Evolutionary conservation across 2,797 vertebrate species (phyloP), one percentile per base, ranked within the genome.

Genomic region (Linurgus olivaceus): DNA sequence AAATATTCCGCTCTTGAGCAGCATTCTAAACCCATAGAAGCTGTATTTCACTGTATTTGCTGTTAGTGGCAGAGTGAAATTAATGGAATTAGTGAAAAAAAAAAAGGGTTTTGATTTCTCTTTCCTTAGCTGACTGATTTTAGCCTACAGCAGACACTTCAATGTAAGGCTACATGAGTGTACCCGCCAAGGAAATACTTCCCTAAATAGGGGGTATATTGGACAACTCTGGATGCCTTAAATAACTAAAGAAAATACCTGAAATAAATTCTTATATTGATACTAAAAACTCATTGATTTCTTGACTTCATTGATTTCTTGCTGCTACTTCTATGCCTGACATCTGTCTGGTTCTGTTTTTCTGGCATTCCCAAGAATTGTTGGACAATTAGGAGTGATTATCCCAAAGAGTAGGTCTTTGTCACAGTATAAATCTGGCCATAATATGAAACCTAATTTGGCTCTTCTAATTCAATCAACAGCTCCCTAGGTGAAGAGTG

Each of bases 1-100:
- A 91, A 18, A 94, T 98, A 54, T 97, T 99, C 74, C 0, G 45
- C 51, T 38, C 37, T 38, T 38, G 37, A 38, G 37, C 37, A 38
- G 37, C 37, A 38, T 38, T 38, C 25, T 14, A 15, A 19, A 40
- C 92, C 62, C 3, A 8, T 5, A 26, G 13, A 58, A 81, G 3
- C 16, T 38, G 37, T 8, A 1, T 55, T 71, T 61, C 9, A 11
- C 28, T 63, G 8, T 31, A 9, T 65, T 84, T 78, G 7, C 14
- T 40, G 16, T 7, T 14, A 40, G 16, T 40, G 40, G 16, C 14
- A 40, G 17, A 40, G 6, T 38, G 37, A 38, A 38, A 38, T 38
- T 38, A 38, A 38, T 38, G 37, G 37, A 38, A 38, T 38, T 38
- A 38, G 37, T 38, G 37, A 38, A 37, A 11, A 13, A 38, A 13